A percentile compares a stretch with the other conserved stretches of the same genome.
Evolutionary conservation across 1,140 invertebrate species (phyloP).

Genomic region (Trichonephila clavipes): DNA sequence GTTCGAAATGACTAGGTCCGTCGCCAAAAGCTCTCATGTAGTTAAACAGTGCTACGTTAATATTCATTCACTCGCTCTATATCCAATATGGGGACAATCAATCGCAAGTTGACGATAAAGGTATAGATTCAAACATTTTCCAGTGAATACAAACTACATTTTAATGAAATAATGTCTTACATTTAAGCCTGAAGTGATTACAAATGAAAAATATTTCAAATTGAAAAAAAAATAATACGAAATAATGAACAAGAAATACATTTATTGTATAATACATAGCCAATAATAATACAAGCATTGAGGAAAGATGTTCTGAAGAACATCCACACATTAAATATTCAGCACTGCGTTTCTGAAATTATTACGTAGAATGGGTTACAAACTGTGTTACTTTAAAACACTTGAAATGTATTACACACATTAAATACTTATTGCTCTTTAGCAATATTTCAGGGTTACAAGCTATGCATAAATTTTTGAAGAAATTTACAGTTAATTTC

Average conservation of each 20-base stretch:
- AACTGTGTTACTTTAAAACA: background rate
- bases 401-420: background rate
- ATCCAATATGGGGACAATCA: no score
- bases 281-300: background rate
- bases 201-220: background rate
- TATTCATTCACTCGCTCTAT: no score
- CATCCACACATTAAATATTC: background rate
- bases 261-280: constrained; percentile 5
- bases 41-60: no score
- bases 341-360: background rate
- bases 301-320: background rate
- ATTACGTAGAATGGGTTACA: background rate
- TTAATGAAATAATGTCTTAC: no score
- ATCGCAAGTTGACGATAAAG: no score
- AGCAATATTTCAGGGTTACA: background rate
- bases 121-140: no score
- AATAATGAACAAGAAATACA: background rate
- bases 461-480: background rate
- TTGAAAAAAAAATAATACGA: background rate
- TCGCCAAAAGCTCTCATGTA: no score
- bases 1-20: no score
- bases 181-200: no score
- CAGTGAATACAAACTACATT: no score
- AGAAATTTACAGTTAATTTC: background rate
- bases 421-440: background rate